Evolutionary conservation across 2,113 vertebrate genomes (phyloP).

Genomic region (Megaleporinus macrocephalus): DNA sequence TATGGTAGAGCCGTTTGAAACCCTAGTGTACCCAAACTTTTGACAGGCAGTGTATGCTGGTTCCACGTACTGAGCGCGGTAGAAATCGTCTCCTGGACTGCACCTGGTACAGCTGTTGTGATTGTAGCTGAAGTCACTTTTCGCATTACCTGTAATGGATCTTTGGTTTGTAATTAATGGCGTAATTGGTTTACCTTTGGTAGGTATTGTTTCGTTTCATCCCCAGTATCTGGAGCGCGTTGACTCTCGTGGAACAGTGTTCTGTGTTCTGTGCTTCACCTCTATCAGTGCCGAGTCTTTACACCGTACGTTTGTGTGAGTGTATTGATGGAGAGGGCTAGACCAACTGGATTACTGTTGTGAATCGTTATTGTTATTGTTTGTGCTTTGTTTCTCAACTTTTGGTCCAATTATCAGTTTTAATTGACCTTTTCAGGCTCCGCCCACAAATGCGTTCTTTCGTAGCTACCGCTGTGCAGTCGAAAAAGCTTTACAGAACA

Average conservation of each 20-base stretch:
- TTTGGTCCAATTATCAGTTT: neutral
- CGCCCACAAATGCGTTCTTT: neutral
- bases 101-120: too few relatives aligned
- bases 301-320: constrained; percentile 4
- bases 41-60: too few relatives aligned
- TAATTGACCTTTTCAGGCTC: neutral
- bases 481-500: too few relatives aligned
- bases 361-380: neutral
- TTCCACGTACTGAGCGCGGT: too few relatives aligned
- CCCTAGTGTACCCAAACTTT: too few relatives aligned
- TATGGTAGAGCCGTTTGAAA: too few relatives aligned
- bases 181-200: neutral
- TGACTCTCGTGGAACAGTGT: constrained; percentile 30
- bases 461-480: too few relatives aligned
- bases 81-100: too few relatives aligned
- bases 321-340: constrained; percentile 8
- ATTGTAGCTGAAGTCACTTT: too few relatives aligned
- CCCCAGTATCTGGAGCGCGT: neutral
- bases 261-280: constrained; percentile 6
- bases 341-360: neutral
- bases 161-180: too few relatives aligned
- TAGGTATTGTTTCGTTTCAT: neutral
- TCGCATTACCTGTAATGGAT: too few relatives aligned
- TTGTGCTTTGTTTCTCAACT: neutral
- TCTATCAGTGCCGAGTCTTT: neutral